A percentile compares a stretch with the other conserved stretches of the same genome.
These are phyloP conservation scores for Rhyacophila brunnea DNA, from an alignment of 1,140 invertebrate species.

Conservation along the genomic window DNA sequence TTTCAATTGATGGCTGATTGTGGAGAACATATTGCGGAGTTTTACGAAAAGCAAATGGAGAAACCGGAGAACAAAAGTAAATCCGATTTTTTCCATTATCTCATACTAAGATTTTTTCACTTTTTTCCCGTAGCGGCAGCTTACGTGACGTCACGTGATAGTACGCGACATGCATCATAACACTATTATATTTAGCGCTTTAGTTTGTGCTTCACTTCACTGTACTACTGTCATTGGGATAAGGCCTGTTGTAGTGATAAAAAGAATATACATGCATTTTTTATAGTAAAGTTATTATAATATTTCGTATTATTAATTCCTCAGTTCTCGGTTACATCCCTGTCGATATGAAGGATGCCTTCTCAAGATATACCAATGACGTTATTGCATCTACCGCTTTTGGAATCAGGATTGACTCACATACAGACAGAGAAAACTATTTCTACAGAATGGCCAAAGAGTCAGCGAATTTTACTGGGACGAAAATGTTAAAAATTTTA, in stretches of 20 bases:
- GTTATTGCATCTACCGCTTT: conserved; percentile 50
- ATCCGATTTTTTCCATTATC: too few relatives aligned
- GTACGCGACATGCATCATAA: too few relatives aligned
- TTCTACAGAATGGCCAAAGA: conserved; percentile 47
- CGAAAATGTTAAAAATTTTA: conserved; percentile 38
- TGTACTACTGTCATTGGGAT: too few relatives aligned
- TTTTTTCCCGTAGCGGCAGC: too few relatives aligned
- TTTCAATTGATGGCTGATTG: conserved; percentile 46
- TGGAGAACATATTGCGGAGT: conserved; percentile 32
- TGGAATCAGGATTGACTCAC: conserved; percentile 46
- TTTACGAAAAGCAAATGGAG: conserved; percentile 17
- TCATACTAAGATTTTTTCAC: too few relatives aligned
- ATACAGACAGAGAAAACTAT: conserved; percentile 46
- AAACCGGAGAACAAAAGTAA: background rate
- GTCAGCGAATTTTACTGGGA: conserved; percentile 39
- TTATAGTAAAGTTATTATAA: too few relatives aligned
- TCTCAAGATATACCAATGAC: conserved; percentile 48
- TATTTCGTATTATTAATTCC: background rate
- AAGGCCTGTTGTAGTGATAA: too few relatives aligned
- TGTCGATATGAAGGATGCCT: conserved; percentile 43
- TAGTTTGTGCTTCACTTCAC: too few relatives aligned
- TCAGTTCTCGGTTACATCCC: background rate
- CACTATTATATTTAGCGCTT: too few relatives aligned
- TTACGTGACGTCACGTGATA: too few relatives aligned
- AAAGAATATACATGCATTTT: too few relatives aligned